Conservation (phyloP, 2,797 vertebrate species). For the Pitangus sulphuratus region DNA sequence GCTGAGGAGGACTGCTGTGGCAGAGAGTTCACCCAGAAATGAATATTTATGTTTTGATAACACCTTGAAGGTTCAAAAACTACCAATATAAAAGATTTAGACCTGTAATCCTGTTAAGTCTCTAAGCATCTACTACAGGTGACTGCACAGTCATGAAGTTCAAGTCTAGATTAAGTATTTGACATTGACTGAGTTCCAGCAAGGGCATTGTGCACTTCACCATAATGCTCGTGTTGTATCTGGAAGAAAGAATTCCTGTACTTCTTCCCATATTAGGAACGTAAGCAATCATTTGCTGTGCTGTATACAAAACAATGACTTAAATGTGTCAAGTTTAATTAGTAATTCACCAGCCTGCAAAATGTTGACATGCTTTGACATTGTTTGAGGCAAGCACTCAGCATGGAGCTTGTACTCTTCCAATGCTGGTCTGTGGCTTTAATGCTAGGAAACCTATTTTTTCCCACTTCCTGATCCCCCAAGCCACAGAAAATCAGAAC, state of each 20-base stretch:
- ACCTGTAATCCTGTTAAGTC: conserved; percentile 33
- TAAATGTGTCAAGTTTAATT: neutral
- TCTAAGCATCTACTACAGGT: conserved; percentile 26
- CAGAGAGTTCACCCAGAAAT: conserved; percentile 28
- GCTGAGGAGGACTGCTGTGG: conserved; percentile 5
- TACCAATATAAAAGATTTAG: conserved; percentile 25
- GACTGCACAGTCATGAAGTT: conserved; percentile 50
- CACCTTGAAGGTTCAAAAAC: conserved; percentile 53
- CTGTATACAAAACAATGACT: neutral
- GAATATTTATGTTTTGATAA: conserved; percentile 44
- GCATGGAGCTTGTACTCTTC: neutral
- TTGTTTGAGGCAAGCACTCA: neutral
- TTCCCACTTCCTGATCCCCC: neutral
- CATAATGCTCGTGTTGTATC: neutral
- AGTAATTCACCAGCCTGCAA: neutral
- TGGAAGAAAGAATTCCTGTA: neutral
- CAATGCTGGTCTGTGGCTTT: neutral
- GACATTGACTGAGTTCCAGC: conserved; percentile 7
- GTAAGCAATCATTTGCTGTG: neutral
- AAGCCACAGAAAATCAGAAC: neutral
- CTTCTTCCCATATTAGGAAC: neutral
- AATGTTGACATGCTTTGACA: neutral
- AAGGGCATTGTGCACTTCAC: neutral
- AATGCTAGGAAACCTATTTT: neutral
- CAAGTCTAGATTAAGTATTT: conserved; percentile 38